Base-by-base conservation (phyloP, 2,113 vertebrate genomes). In the Peromyscus californicus region DNA sequence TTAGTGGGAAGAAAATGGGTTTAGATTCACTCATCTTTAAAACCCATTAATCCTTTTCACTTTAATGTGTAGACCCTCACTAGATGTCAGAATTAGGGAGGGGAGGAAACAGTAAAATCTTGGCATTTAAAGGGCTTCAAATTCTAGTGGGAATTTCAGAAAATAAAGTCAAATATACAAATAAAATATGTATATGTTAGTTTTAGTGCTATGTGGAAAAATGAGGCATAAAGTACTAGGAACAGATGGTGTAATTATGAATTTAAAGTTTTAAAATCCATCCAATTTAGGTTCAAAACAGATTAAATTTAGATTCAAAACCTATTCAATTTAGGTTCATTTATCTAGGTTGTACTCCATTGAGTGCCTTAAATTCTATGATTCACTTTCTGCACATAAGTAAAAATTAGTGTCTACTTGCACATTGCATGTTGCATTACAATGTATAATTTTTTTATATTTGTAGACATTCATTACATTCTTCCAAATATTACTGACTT, bases 11-110 rank as follows among this genome's bases (percentile, higher is more conserved):
- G 57, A 82, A 88, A 89, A 87, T 48, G 2, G 4, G 13, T 76
- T 84, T 72, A 92, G 17, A 93, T 86, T 89, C 9, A 95, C 61
- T 24, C 3, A 74, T 88, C 33, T 95, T 95, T 92, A 91, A 74
- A 88, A 45, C 57, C 63, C 15, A 51, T 96, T 89, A 59, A 51
- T 83, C 39, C 3, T 39, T 3, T 24, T 96, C 39, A 79, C 11
- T 51, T 74, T 39, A 22, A 63, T 10, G 13, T 63, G 0, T 2
- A 88, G n/a, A 8, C 3, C 39, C 2, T 59, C 80, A 36, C 10
- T 57, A 75, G 5, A 11, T 69, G 12, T 22, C 74, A 31, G 72
- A 8, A 45, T 80, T 21, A 22, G 88, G 3, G 24, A 59, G 11
- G 59, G 5, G 48, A 89, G 5, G 39, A 76, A 88, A 75, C 5